Percentiles rank a stretch among this genome's conserved stretches.
phyloP scores from a whole-genome alignment of 2,888 invertebrate genomes.

The Cryptocephalus moraei region DNA sequence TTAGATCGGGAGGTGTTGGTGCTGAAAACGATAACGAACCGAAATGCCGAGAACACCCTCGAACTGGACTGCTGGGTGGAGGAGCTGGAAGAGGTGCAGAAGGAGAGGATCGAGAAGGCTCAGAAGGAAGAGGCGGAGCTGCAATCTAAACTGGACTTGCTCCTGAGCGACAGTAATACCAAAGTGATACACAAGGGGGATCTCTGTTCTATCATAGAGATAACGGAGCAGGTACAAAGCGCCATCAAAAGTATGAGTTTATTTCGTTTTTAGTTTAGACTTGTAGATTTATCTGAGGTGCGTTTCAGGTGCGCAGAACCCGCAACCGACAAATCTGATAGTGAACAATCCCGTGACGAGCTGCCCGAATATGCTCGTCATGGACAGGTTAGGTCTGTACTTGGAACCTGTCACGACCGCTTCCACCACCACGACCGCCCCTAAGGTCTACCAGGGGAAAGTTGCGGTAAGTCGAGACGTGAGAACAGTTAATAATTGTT shows the following conservation, averaged over 20 bases:
- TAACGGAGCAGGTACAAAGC: constrained; percentile 28
- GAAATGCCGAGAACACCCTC: constrained; percentile 36
- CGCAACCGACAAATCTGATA: neutral
- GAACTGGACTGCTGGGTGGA: constrained; percentile 66
- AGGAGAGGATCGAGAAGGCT: constrained; percentile 43
- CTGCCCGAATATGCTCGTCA: constrained; percentile 36
- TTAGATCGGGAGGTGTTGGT: constrained; percentile 33
- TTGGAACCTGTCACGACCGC: constrained; percentile 10
- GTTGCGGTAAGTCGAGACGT: constrained; percentile 11
- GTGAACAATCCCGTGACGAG: constrained; percentile 1
- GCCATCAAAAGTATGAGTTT: constrained; percentile 11
- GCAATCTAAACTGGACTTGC: constrained; percentile 27
- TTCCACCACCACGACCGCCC: constrained; percentile 1
- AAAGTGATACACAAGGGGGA: constrained; percentile 57
- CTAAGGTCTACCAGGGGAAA: constrained; percentile 15
- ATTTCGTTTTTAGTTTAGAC: constrained; percentile 1
- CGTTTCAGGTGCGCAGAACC: constrained; percentile 11
- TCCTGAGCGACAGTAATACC: constrained; percentile 48
- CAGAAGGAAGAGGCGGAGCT: constrained; percentile 59
- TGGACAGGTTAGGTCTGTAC: constrained; percentile 33
- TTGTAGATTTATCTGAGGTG: neutral
- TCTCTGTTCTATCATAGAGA: constrained; percentile 53
- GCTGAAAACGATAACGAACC: constrained; percentile 26
- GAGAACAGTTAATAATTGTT: too few relatives aligned
- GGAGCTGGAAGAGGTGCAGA: constrained; percentile 46